Evolutionary conservation across 1,140 invertebrate genomes (phyloP).

Genomic region (Philotrypesis tridentata): DNA sequence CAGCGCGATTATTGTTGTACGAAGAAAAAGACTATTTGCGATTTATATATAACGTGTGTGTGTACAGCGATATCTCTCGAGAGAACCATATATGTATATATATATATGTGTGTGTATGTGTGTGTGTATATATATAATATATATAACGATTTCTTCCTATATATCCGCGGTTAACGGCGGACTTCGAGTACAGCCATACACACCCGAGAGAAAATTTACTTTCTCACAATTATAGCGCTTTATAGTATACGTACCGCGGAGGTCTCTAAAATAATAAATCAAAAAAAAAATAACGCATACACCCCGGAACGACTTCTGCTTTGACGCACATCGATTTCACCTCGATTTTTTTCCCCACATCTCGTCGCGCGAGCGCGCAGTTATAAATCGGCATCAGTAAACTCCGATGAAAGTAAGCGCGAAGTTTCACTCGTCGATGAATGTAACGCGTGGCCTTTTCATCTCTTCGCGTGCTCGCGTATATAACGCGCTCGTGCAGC

Average conservation of each 20-base stretch:
- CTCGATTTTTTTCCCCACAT: neutral
- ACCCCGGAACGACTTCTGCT: neutral
- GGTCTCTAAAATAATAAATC: too few relatives aligned
- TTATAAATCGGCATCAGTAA: neutral
- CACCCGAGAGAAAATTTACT: too few relatives aligned
- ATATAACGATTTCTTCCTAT: too few relatives aligned
- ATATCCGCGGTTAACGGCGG: too few relatives aligned
- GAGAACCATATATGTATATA: too few relatives aligned
- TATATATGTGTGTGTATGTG: too few relatives aligned
- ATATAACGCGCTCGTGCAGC: neutral
- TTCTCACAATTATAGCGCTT: too few relatives aligned
- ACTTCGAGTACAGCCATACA: too few relatives aligned
- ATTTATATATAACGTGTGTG: neutral
- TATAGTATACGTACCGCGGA: too few relatives aligned
- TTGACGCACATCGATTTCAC: conserved; percentile 33
- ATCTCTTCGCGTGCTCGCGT: conserved; percentile 9
- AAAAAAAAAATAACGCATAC: too few relatives aligned
- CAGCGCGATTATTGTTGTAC: neutral
- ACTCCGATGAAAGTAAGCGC: conserved; percentile 29
- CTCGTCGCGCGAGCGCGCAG: neutral
- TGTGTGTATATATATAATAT: too few relatives aligned
- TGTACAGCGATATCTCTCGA: too few relatives aligned
- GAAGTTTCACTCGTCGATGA: conserved; percentile 25
- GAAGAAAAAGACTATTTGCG: neutral
- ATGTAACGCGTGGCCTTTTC: neutral